Base-by-base conservation (phyloP, 2,888 invertebrate species). In the Cactoblastis cactorum region DNA sequence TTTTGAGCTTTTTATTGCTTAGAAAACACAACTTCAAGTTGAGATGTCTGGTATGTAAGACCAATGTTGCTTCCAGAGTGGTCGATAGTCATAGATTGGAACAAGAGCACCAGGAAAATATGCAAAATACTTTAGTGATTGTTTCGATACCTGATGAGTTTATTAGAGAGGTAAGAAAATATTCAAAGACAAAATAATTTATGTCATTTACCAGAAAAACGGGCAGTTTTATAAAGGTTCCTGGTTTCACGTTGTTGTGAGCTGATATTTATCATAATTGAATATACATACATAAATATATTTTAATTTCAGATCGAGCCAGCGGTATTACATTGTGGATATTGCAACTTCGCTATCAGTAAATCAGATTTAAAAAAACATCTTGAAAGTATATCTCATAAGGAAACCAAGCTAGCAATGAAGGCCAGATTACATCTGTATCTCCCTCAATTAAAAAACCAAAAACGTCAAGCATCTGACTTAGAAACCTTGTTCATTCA, bases 131-230 rank as follows among this genome's bases (percentile, higher is more conserved):
- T 2, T 38, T 48, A 8, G 57, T 79, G 0, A 50, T 79, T 1
- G 52, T 51, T 2, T 63, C 68, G 0, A 22, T 66, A 8, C 62
- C 67, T 0, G 51, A 64, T 0, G 80, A 80, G 53, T 77, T 77
- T 50, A 56, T 80, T 11, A 61, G 79, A 65, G 72, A 77, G 74
- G 80, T 80, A 60, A 61, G 50, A n/a, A n/a, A n/a, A n/a, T n/a
- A n/a, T n/a, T n/a, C n/a, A n/a, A n/a, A n/a, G n/a, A n/a, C n/a
- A n/a, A n/a, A n/a, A n/a, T n/a, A n/a, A n/a, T n/a, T n/a, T n/a
- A n/a, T n/a, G n/a, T n/a, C n/a, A n/a, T n/a, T n/a, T n/a, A n/a
- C n/a, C n/a, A n/a, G n/a, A n/a, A n/a, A n/a, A n/a, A n/a, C n/a
- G n/a, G n/a, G n/a, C n/a, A n/a, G n/a, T n/a, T n/a, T n/a, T n/a